These are phyloP conservation scores for Scylla paramamosain DNA, from an alignment of 1,140 invertebrate genomes.

Conservation along the genomic window DNA sequence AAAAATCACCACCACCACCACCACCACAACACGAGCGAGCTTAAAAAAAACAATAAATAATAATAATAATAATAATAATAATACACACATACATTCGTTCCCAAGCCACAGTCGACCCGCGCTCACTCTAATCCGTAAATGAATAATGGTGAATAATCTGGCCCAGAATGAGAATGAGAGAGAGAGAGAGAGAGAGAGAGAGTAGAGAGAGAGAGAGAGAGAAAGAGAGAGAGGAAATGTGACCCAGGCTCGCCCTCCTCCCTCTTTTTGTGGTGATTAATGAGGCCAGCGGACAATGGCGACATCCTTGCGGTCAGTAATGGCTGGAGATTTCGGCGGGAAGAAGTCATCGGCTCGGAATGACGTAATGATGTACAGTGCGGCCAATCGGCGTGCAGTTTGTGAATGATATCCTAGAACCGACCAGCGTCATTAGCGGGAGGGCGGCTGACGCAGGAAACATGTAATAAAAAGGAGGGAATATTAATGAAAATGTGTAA, in stretches of 20 bases:
- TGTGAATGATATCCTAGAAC: conserved; percentile 56
- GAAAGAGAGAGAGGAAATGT: conserved; percentile 31
- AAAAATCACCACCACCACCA: too few species aligned
- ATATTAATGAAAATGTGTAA: conserved; percentile 51
- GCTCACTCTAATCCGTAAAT: conserved; percentile 28
- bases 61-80: too few species aligned
- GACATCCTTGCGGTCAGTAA: conserved; percentile 75
- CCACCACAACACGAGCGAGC: too few species aligned
- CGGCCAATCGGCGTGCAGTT: conserved; percentile 57
- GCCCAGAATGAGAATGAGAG: background rate
- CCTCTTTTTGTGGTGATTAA: conserved; percentile 73
- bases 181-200: conserved; percentile 3
- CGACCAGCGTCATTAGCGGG: conserved; percentile 54
- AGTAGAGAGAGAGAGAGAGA: background rate
- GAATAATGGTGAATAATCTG: conserved; percentile 41
- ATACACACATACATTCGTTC: conserved; percentile 25
- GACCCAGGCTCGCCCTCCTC: conserved; percentile 29
- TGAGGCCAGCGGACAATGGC: conserved; percentile 66
- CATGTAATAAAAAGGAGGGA: conserved; percentile 47
- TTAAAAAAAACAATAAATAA: too few species aligned
- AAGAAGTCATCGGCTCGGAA: conserved; percentile 55
- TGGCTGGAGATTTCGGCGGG: conserved; percentile 58
- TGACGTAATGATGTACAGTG: conserved; percentile 54
- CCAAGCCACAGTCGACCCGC: background rate
- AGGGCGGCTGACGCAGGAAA: conserved; percentile 15